A percentile compares a stretch with the other conserved stretches of the same genome.
Evolutionary conservation across 2,113 vertebrate genomes (phyloP).

Genomic region (Pungitius pungitius): DNA sequence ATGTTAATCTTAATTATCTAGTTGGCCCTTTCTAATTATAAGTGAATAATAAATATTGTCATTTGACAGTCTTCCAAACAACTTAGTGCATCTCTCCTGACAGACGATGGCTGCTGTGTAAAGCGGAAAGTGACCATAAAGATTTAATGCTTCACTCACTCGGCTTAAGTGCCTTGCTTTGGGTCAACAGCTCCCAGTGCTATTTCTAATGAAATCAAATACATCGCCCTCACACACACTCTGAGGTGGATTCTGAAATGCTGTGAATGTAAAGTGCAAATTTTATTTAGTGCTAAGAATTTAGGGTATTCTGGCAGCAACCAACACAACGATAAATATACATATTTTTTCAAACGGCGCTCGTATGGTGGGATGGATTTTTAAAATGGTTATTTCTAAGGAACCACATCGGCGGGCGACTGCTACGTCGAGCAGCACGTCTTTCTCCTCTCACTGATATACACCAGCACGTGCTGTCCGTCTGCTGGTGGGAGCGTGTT

Average conservation of each 20-base stretch:
- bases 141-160: slow-evolving; percentile 69
- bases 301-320: slow-evolving; percentile 8
- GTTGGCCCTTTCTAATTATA: slow-evolving; percentile 20
- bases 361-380: too few relatives aligned
- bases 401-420: too few relatives aligned
- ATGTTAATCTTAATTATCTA: slow-evolving; percentile 25
- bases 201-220: slow-evolving; percentile 57
- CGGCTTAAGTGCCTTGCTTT: slow-evolving; percentile 64
- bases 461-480: too few relatives aligned
- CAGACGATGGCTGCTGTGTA: slow-evolving; percentile 63
- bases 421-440: too few relatives aligned
- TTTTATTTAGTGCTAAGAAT: too few relatives aligned
- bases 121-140: slow-evolving; percentile 72
- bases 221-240: neutral
- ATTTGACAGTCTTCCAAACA: slow-evolving; percentile 59
- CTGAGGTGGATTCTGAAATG: neutral
- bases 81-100: slow-evolving; percentile 55
- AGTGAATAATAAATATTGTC: slow-evolving; percentile 43
- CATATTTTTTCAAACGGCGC: neutral
- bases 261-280: slow-evolving; percentile 8
- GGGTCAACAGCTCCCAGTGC: slow-evolving; percentile 71
- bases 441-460: too few relatives aligned
- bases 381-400: too few relatives aligned
- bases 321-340: neutral
- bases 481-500: too few relatives aligned